Evolutionary conservation across 2,888 invertebrate genomes (phyloP).

Genomic region (Lasioglossum zephyrum): DNA sequence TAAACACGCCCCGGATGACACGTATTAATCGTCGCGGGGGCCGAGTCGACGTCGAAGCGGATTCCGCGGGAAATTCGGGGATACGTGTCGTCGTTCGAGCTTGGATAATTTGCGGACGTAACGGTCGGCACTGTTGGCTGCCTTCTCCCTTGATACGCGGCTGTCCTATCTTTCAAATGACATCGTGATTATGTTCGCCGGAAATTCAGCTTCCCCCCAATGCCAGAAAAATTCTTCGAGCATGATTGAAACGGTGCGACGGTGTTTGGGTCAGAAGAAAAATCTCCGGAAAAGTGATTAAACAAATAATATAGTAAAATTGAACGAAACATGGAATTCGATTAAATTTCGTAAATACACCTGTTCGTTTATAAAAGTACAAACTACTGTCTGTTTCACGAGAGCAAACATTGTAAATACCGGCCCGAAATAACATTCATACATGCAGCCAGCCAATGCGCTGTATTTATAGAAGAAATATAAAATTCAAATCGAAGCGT

Average conservation of each 20-base stretch:
- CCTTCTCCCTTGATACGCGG: not conserved
- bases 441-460: not conserved
- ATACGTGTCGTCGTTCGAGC: constrained; percentile 7
- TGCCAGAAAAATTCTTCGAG: not conserved
- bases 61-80: not conserved
- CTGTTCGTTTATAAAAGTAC: not conserved
- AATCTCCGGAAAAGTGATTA: not conserved
- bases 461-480: not conserved
- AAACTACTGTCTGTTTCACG: not conserved
- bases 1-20: constrained; percentile 36
- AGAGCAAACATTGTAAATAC: not conserved
- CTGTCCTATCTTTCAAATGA: not conserved
- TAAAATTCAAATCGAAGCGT: not conserved
- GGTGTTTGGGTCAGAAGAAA: not conserved
- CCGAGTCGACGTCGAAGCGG: constrained; percentile 28
- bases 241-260: not conserved
- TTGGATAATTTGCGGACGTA: constrained; percentile 4
- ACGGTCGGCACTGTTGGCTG: not conserved
- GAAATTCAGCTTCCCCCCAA: not conserved
- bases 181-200: not conserved
- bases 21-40: constrained; percentile 45
- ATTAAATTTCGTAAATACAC: not conserved
- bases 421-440: not conserved
- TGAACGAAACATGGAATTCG: not conserved
- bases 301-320: not conserved